These are phyloP conservation scores for Lutjanus argentimaculatus DNA, from an alignment of 2,797 vertebrate species.

Conservation along the genomic window DNA sequence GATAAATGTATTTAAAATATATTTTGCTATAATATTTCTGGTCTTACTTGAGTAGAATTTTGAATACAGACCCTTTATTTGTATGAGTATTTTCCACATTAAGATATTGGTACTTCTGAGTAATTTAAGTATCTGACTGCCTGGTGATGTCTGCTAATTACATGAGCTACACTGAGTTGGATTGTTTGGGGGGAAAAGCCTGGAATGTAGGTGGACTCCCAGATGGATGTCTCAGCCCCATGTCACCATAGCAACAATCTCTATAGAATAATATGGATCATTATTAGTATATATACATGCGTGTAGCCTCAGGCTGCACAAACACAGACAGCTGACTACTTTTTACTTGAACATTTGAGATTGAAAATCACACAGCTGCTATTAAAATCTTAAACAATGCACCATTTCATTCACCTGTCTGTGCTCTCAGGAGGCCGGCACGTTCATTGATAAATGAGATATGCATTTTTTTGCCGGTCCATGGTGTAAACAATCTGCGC, in stretches of 20 bases:
- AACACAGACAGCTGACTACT: not conserved
- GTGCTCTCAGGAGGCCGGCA: no score
- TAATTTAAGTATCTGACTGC: no score
- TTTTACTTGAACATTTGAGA: not conserved
- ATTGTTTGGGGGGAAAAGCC: not conserved
- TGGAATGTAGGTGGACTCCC: not conserved
- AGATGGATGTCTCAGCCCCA: not conserved
- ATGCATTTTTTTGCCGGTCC: not conserved
- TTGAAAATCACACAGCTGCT: not conserved
- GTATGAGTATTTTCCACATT: not conserved
- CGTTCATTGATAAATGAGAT: no score
- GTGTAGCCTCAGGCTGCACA: not conserved
- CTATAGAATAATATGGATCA: not conserved
- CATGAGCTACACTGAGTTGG: not conserved
- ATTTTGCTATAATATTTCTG: no score
- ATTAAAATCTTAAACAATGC: no score
- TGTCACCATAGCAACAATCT: slow-evolving; percentile 29
- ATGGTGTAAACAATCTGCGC: not conserved
- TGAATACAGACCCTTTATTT: no score
- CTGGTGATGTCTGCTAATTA: not conserved
- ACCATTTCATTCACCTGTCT: no score
- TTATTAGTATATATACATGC: not conserved
- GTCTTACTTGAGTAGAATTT: no score
- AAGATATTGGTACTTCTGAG: not conserved
- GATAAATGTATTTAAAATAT: no score